Evolutionary conservation across 1,140 invertebrate species (phyloP).

Genomic region (Pseudomyrmex gracilis): DNA sequence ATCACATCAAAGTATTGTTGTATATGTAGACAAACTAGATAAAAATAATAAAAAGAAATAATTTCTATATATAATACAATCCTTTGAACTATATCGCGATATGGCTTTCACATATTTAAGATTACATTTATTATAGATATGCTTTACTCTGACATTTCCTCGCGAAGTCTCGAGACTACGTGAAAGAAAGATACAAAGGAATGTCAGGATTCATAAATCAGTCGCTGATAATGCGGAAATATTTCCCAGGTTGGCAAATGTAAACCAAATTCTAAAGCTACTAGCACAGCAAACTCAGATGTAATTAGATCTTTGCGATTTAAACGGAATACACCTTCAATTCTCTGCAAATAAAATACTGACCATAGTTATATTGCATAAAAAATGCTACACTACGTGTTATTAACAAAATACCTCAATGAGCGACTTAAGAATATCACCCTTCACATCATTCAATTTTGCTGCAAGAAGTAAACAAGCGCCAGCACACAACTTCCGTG

Average conservation of each 20-base stretch:
- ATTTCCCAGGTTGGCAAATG: constrained; percentile 96
- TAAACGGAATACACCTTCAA: constrained; percentile 95
- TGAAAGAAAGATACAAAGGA: constrained; percentile 59
- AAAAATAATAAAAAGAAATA: too few relatives aligned
- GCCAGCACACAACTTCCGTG: constrained; percentile 97
- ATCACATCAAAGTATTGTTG: too few relatives aligned
- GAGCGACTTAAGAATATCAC: constrained; percentile 92
- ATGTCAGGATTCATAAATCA: constrained; percentile 94
- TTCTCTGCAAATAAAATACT: constrained; percentile 89
- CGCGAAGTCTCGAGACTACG: constrained; percentile 4
- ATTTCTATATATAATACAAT: too few relatives aligned
- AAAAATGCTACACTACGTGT: constrained; percentile 53
- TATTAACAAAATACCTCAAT: constrained; percentile 90
- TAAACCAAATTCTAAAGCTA: constrained; percentile 97
- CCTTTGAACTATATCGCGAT: too few relatives aligned
- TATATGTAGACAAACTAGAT: too few relatives aligned
- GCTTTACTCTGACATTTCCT: too few relatives aligned
- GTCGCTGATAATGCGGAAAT: constrained; percentile 97
- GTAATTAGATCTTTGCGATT: constrained; percentile 96
- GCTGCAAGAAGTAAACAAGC: constrained; percentile 97
- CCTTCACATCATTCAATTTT: constrained; percentile 98
- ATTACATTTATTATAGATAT: too few relatives aligned
- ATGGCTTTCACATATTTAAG: too few relatives aligned
- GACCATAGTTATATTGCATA: constrained; percentile 7
- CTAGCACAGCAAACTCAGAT: constrained; percentile 97